phyloP scores from a whole-genome alignment of 2,113 vertebrate genomes.

The Nanger granti region DNA sequence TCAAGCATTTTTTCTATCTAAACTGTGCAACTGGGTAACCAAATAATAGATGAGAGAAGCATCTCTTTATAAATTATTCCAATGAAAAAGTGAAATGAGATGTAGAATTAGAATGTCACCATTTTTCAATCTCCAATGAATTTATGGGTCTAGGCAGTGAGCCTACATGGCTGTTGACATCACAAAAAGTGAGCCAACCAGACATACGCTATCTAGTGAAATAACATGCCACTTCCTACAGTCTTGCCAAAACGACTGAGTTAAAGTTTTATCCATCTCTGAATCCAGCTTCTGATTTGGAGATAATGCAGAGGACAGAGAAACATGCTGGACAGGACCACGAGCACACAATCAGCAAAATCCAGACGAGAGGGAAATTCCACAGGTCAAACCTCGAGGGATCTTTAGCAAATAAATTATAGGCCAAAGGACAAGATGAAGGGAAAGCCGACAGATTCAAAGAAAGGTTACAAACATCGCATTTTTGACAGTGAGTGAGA shows the following conservation, averaged over 20 bases:
- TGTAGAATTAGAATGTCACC: neutral
- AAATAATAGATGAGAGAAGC: neutral
- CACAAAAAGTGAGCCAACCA: neutral
- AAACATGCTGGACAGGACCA: neutral
- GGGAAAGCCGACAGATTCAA: neutral
- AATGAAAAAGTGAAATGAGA: neutral
- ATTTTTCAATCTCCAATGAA: neutral
- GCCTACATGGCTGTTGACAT: neutral
- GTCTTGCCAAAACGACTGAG: neutral
- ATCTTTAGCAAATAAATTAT: neutral
- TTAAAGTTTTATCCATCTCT: neutral
- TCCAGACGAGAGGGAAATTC: neutral
- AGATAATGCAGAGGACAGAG: neutral
- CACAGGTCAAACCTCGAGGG: neutral
- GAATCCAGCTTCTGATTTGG: neutral
- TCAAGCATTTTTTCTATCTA: neutral
- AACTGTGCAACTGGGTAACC: neutral
- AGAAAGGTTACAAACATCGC: neutral
- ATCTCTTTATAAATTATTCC: neutral
- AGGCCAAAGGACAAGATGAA: neutral
- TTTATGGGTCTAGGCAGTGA: slow-evolving; percentile 3
- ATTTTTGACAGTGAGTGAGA: neutral
- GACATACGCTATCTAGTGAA: neutral
- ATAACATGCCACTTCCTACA: neutral
- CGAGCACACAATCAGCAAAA: neutral